A percentile compares a stretch with the other conserved stretches of the same genome.
phyloP scores from a whole-genome alignment of 2,888 invertebrate species.

The Pollenia griseotomentosa region DNA sequence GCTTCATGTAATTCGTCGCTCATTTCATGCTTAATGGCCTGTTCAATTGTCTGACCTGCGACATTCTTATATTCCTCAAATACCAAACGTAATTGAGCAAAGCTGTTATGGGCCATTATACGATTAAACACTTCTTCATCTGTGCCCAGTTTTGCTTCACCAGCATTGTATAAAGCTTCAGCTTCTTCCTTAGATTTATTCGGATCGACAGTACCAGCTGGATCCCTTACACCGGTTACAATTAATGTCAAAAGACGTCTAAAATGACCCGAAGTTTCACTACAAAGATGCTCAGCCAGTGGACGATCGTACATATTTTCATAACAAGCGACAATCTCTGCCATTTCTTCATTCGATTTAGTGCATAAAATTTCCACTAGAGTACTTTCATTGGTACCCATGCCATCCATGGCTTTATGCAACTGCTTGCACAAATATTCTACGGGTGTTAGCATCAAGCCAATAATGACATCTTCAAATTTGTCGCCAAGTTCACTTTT shows the following conservation, averaged over 20 bases:
- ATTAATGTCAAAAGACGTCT: constrained; percentile 89
- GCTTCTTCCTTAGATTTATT: constrained; percentile 89
- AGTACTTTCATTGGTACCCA: constrained; percentile 90
- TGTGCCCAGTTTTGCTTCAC: constrained; percentile 88
- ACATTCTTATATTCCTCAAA: constrained; percentile 89
- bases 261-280: constrained; percentile 91
- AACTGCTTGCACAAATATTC: constrained; percentile 90
- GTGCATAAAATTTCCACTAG: constrained; percentile 91
- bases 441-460: constrained; percentile 88
- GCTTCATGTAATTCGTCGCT: constrained; percentile 88
- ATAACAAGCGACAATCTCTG: constrained; percentile 87
- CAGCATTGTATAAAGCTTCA: constrained; percentile 88
- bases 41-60: constrained; percentile 89
- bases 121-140: constrained; percentile 89
- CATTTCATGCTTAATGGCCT: constrained; percentile 88
- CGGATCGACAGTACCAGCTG: constrained; percentile 86
- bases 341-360: constrained; percentile 88
- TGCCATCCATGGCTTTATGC: constrained; percentile 89
- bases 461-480: constrained; percentile 90
- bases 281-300: constrained; percentile 89
- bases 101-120: constrained; percentile 89
- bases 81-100: constrained; percentile 87
- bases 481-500: constrained; percentile 89
- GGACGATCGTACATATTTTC: constrained; percentile 88
- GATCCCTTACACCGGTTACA: constrained; percentile 87